Evolutionary conservation across 2,797 vertebrate genomes (phyloP).

Genomic region (Siniperca scherzeri): DNA sequence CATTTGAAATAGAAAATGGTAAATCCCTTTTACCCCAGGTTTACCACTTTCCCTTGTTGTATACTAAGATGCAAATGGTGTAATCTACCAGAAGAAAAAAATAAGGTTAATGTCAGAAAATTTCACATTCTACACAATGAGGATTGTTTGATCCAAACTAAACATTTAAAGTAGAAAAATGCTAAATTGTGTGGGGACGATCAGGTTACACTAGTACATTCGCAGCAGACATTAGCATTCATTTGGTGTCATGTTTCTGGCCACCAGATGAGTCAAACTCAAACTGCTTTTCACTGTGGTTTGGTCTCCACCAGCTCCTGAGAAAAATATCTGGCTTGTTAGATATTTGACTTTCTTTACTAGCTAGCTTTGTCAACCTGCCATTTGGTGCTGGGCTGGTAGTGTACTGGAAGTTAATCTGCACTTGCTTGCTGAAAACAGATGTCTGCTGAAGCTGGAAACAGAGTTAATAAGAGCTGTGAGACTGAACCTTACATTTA

Average conservation of each 20-base stretch:
- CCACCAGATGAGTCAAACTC: background rate
- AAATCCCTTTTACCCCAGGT: background rate
- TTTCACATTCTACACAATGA: background rate
- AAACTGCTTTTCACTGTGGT: background rate
- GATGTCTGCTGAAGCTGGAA: conserved; percentile 16
- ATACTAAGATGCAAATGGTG: background rate
- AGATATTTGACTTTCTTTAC: background rate
- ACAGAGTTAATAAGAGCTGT: conserved; percentile 13
- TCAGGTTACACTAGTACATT: background rate
- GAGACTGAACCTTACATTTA: conserved; percentile 24
- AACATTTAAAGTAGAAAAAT: background rate
- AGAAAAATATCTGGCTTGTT: conserved; percentile 1
- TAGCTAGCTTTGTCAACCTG: background rate
- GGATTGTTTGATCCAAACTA: background rate
- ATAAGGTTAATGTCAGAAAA: background rate
- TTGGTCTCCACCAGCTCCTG: background rate
- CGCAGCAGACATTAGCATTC: background rate
- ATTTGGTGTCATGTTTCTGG: background rate
- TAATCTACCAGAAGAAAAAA: background rate
- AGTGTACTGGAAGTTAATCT: background rate
- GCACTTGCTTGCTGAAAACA: conserved; percentile 16
- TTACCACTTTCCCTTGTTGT: background rate
- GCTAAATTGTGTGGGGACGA: background rate
- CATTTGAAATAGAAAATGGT: background rate
- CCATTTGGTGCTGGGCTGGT: too few relatives aligned